phyloP scores from a whole-genome alignment of 2,113 vertebrate species.

The Tinamus guttatus region DNA sequence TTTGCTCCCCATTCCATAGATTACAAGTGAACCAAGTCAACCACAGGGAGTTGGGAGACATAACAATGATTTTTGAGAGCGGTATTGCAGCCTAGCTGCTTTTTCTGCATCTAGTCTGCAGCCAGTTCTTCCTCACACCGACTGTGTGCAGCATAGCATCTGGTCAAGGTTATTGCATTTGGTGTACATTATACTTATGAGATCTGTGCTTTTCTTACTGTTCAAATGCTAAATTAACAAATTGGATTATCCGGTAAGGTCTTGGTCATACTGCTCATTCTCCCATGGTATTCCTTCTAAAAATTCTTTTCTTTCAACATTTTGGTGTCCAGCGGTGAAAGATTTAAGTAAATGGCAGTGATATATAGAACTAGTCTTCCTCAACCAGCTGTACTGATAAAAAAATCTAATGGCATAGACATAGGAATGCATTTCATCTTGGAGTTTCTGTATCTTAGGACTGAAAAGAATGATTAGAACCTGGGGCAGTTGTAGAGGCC shows the following conservation, averaged over 20 bases:
- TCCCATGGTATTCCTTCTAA: not conserved
- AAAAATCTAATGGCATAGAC: not conserved
- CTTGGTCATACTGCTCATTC: not conserved
- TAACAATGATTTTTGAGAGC: not conserved
- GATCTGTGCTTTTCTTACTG: not conserved
- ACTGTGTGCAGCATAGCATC: not conserved
- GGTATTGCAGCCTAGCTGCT: not conserved
- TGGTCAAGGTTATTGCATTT: not conserved
- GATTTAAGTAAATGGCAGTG: not conserved
- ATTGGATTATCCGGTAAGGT: not conserved
- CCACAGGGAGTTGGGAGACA: not conserved
- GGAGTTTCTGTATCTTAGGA: not conserved
- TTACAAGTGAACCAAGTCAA: not conserved
- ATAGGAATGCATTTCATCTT: not conserved
- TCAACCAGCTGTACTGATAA: not conserved
- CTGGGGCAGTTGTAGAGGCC: not conserved
- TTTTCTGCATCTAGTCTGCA: not conserved
- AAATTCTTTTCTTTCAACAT: not conserved
- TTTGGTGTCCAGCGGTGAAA: not conserved
- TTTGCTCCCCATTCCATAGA: not conserved
- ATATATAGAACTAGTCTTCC: not conserved
- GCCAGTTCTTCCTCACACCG: not conserved
- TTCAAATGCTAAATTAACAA: not conserved
- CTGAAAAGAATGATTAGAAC: rapidly evolving
- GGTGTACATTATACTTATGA: not conserved